Evolutionary conservation across 1,140 invertebrate species (phyloP).

Genomic region (Caenorhabditis briggsae): DNA sequence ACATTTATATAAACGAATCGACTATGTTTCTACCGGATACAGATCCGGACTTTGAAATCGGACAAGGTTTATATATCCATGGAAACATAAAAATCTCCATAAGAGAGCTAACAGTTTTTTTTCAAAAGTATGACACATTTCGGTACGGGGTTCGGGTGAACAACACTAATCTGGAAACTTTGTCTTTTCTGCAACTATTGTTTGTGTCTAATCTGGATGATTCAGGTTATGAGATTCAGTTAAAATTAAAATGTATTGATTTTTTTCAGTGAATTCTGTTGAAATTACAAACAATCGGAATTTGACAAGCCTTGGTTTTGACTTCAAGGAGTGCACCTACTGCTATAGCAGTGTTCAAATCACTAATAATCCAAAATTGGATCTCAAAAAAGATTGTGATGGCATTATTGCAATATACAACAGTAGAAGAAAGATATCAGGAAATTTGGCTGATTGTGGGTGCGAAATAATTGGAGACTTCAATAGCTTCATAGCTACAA

Average conservation of each 20-base stretch:
- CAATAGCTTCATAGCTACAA: not conserved
- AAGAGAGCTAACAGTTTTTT: not conserved
- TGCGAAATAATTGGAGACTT: not conserved
- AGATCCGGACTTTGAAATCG: not conserved
- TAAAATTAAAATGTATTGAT: not conserved
- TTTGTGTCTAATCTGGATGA: not conserved
- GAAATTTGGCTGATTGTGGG: not conserved
- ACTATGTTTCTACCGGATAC: not conserved
- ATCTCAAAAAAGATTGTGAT: not conserved
- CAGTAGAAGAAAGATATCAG: not conserved
- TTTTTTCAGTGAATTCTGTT: not conserved
- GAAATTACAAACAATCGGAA: conserved; percentile 21
- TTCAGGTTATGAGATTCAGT: not conserved
- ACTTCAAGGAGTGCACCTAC: not conserved
- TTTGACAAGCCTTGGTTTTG: not conserved
- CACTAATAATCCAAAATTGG: not conserved
- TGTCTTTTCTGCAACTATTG: not conserved
- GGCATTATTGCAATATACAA: not conserved
- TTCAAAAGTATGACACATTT: not conserved
- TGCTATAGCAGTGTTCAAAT: not conserved
- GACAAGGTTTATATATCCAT: conserved; percentile 4
- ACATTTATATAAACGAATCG: conserved; percentile 20
- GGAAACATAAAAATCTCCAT: not conserved
- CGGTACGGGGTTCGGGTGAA: not conserved
- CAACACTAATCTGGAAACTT: not conserved